Base-by-base conservation (phyloP, 1,140 invertebrate species). In the Drosophila setifemur region DNA sequence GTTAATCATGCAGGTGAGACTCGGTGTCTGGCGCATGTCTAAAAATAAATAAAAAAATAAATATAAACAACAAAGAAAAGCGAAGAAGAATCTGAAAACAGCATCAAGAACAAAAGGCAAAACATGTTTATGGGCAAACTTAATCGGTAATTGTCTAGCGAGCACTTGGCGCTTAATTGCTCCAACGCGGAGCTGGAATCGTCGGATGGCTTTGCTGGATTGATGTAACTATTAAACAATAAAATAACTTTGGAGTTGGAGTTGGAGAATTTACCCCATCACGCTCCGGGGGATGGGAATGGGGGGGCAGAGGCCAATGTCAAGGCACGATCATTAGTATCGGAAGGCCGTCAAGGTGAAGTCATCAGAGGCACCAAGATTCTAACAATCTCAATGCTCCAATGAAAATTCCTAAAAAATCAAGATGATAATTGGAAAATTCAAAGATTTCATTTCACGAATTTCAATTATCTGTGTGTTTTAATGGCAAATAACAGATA, bases 81-180 rank as follows among this genome's bases (percentile, higher is more conserved):
- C 16, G 29, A 28, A 40, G 58, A 64, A 25, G 57, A 39, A 63
- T 48, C 31, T 16, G n/a, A 29, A 18, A 11, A 23, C 42, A 21
- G 42, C 57, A 58, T 60, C 52, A 29, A 47, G 64, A 69, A 69
- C 35, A 69, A 55, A 57, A 57, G 50, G 40, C 35, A 70, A 70
- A n/a, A 70, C 67, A 72, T 71, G 68, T 70, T 70, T 70, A 3
- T 5, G 57, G 49, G 11, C 37, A 68, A 45, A 44, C 58, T 37
- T 69, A 49, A 70, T 69, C 66, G 50, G 53, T 60, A 70, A 70
- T 70, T 70, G 67, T 82, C 76, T 64, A 72, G 69, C 70, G 70
- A 74, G 74, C 64, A 83, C 79, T 83, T 83, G 79, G 63, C 69
- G 60, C 78, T 83, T 83, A 85, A 79, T 81, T 81, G 79, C 72